phyloP scores from a whole-genome alignment of 2,113 vertebrate species.

The Tenebrosternarchus preto region DNA sequence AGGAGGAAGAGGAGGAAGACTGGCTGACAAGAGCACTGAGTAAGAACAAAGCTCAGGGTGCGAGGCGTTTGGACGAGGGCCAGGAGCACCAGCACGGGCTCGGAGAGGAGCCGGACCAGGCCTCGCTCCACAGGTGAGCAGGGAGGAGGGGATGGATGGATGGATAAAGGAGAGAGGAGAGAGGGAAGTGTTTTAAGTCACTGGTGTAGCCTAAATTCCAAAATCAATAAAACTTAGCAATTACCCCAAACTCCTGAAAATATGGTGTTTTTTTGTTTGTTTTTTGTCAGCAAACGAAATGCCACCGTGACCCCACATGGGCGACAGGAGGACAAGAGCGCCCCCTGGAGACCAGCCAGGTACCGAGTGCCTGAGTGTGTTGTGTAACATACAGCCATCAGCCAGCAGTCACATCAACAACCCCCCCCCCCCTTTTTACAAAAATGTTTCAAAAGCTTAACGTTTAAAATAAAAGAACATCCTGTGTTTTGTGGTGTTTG shows the following conservation, averaged over 20 bases:
- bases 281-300: slow-evolving; percentile 60
- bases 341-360: slow-evolving; percentile 36
- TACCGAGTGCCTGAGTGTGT: background rate
- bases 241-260: too few species aligned
- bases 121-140: slow-evolving; percentile 57
- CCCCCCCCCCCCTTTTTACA: too few species aligned
- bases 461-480: background rate
- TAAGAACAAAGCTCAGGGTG: slow-evolving; percentile 71
- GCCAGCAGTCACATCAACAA: too few species aligned
- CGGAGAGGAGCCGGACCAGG: slow-evolving; percentile 35
- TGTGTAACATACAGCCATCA: background rate
- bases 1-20: slow-evolving; percentile 64
- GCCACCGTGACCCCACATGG: slow-evolving; percentile 43
- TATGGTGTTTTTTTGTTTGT: background rate
- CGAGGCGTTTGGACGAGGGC: slow-evolving; percentile 54
- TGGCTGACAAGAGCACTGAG: slow-evolving; percentile 79
- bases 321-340: slow-evolving; percentile 50
- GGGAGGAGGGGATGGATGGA: background rate
- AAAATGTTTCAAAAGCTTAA: too few species aligned
- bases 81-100: slow-evolving; percentile 48
- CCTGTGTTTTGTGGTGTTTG: background rate
- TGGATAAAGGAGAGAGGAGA: background rate
- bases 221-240: background rate
- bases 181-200: too few species aligned
- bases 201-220: too few species aligned